Base-by-base conservation (phyloP, 2,113 vertebrate species). In the Cranoglanis bouderius region DNA sequence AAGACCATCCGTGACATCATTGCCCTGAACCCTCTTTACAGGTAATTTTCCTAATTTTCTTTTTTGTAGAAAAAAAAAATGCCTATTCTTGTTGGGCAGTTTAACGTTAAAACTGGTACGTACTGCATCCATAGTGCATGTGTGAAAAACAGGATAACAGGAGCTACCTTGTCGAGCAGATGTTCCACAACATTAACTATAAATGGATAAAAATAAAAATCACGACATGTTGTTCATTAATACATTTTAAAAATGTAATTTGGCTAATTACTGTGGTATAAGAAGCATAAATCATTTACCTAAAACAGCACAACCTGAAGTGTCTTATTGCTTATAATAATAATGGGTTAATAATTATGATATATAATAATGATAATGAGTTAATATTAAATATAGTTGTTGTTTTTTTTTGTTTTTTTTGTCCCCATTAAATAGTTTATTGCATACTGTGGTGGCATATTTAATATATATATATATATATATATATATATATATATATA, bases 1-100 rank as follows among this genome's bases (percentile, higher is more conserved):
- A 99, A 99, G 94, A 99, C 98, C 57, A 99, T 99, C 91, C 95
- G 98, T 70, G 98, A 99, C 94, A 99, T 99, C 93, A 99, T 99
- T 29, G 97, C 98, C 29, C 92, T 99, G 91, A 99, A 99, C 92
- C 98, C 98, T 0, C 95, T 99, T 4, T 99, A 99, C 94, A 97
- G 98, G 98, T 99, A 29, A 14, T 88, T 83, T 57, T 59, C 0
- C 55, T 35, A 0, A 12, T 82, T 35, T 40, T 38, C 4, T 1
- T 32, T 81, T 9, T 35, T 32, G 32, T 19, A 53, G 18, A 6
- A 49, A 49, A n/a, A 57, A 82, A 53, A 43, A 12, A n/a, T n/a
- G 29, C 8, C 18, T 8, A 4, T 81, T 53, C 38, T 9, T 24
- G 18, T 59, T 38, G 81, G 10, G 21, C 19, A 18, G n/a, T 38